phyloP scores from a whole-genome alignment of 1,140 invertebrate genomes.

The Sarcophaga bullata region DNA sequence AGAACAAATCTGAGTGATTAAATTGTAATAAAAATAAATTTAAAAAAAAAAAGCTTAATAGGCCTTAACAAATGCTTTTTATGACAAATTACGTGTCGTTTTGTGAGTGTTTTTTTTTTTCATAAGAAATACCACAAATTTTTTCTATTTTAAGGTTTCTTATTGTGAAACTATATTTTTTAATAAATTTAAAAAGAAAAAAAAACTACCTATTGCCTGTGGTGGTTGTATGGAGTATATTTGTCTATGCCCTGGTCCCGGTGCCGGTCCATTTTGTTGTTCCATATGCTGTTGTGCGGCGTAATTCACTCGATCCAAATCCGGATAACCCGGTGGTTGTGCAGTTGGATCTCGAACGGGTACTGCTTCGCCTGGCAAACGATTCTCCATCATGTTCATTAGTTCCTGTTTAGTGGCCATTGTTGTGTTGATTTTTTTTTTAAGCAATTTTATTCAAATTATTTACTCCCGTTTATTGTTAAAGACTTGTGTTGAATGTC shows the following conservation, averaged over 20 bases:
- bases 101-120: no score
- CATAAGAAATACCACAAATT: no score
- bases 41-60: no score
- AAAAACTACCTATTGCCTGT: neutral
- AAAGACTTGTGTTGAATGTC: neutral
- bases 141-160: no score
- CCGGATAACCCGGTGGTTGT: constrained; percentile 2
- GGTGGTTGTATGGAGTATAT: neutral
- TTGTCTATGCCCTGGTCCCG: neutral
- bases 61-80: no score
- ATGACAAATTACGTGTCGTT: no score
- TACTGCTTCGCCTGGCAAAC: constrained; percentile 18
- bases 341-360: neutral
- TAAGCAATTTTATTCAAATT: neutral
- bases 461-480: neutral
- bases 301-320: neutral
- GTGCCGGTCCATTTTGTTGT: neutral
- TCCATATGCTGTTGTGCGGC: neutral
- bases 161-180: no score
- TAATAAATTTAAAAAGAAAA: no score
- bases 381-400: constrained; percentile 33
- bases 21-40: no score
- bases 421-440: neutral
- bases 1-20: neutral
- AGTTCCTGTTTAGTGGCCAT: constrained; percentile 30